A percentile compares a stretch with the other conserved stretches of the same genome.
These are phyloP conservation scores for Lontra canadensis DNA, from an alignment of 2,113 vertebrate genomes.

Conservation along the genomic window DNA sequence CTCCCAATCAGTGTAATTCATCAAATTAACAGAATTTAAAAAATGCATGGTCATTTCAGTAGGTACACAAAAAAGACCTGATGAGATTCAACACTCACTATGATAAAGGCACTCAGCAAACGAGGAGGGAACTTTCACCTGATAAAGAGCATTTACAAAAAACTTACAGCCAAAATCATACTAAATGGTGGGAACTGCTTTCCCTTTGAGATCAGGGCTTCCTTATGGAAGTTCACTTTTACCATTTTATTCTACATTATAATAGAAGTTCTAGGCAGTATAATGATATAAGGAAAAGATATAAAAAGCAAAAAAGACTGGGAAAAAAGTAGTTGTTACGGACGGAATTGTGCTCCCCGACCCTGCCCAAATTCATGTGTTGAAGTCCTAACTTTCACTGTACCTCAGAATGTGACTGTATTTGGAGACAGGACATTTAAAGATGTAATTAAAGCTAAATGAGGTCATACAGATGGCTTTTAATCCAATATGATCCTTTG, in stretches of 20 bases:
- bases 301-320: not conserved
- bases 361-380: not conserved
- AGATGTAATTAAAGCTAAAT: not conserved
- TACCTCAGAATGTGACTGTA: not conserved
- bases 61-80: not conserved
- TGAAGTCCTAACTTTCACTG: not conserved
- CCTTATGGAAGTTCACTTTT: not conserved
- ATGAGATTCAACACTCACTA: conserved; percentile 19
- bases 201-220: not conserved
- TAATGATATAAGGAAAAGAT: not conserved
- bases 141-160: not conserved
- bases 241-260: conserved; percentile 7
- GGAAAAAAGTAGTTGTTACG: not conserved
- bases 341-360: not conserved
- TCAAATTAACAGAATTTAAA: not conserved
- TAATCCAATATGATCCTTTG: not conserved
- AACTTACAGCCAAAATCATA: not conserved
- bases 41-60: not conserved
- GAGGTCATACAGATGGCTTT: not conserved
- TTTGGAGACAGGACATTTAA: not conserved
- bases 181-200: not conserved
- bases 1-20: not conserved
- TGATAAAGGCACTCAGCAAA: not conserved
- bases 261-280: not conserved
- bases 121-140: not conserved